Conservation (phyloP, 2,113 vertebrate genomes). For the Lampris megalopsis region DNA sequence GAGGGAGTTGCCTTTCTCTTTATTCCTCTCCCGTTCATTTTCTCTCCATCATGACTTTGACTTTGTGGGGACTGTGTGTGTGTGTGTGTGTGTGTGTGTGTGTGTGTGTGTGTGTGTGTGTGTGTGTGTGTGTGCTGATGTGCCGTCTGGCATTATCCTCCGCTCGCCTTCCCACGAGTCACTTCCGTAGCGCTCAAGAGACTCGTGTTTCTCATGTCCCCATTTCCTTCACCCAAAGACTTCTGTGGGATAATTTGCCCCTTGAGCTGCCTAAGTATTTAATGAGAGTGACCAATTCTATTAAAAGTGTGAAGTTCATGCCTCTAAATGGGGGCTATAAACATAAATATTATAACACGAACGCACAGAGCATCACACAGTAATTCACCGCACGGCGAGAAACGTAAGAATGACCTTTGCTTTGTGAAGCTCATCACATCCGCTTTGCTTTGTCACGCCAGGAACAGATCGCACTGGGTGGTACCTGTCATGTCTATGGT, state of each 20-base stretch:
- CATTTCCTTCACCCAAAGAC: slow-evolving; percentile 49
- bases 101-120: too few species aligned
- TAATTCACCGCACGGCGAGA: slow-evolving; percentile 6
- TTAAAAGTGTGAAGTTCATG: slow-evolving; percentile 47
- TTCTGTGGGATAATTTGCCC: slow-evolving; percentile 40
- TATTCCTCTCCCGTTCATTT: slow-evolving; percentile 17
- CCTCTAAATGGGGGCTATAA: slow-evolving; percentile 11
- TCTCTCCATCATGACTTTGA: slow-evolving; percentile 37
- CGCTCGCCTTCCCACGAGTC: slow-evolving; percentile 43
- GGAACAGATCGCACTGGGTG: background rate
- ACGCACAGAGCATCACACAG: background rate
- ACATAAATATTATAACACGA: slow-evolving; percentile 8
- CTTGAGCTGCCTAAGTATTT: slow-evolving; percentile 51
- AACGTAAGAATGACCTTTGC: slow-evolving; percentile 49
- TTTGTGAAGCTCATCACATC: slow-evolving; percentile 21
- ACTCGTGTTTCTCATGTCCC: slow-evolving; percentile 55
- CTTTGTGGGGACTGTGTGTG: slow-evolving; percentile 36
- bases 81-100: too few species aligned
- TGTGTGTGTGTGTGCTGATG: background rate
- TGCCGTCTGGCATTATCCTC: slow-evolving; percentile 38
- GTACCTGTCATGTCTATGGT: background rate
- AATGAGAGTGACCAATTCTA: slow-evolving; percentile 57
- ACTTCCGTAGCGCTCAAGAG: slow-evolving; percentile 14
- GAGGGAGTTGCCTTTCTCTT: slow-evolving; percentile 54
- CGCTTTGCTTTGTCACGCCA: background rate